These are phyloP conservation scores for Pristis pectinata DNA, from an alignment of 2,797 vertebrate genomes.

Conservation along the genomic window DNA sequence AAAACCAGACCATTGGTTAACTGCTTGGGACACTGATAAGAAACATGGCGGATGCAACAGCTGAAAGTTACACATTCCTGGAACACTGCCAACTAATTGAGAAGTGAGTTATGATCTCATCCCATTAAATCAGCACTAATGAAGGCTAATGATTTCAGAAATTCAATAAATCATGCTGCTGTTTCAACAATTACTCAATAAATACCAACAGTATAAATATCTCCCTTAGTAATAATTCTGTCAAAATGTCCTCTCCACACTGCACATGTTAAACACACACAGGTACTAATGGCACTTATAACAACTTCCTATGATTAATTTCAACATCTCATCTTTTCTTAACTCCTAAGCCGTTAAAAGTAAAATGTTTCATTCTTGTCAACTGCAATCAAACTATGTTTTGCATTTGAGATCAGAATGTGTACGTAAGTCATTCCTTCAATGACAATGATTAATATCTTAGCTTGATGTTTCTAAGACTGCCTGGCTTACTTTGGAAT, in stretches of 20 bases:
- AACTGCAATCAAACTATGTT: background rate
- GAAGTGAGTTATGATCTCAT: slow-evolving; percentile 4
- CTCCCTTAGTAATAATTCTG: background rate
- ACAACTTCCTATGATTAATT: background rate
- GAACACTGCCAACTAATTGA: background rate
- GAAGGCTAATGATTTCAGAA: slow-evolving; percentile 35
- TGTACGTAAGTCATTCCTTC: no score
- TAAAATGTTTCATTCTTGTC: background rate
- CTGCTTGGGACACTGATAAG: background rate
- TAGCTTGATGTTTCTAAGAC: background rate
- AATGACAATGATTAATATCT: background rate
- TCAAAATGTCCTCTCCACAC: background rate
- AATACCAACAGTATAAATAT: background rate
- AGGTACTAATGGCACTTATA: background rate
- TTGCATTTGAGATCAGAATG: background rate
- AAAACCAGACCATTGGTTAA: background rate
- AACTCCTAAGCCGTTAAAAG: background rate
- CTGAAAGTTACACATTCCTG: background rate
- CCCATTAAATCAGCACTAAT: slow-evolving; percentile 12
- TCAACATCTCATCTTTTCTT: background rate
- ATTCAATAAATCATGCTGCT: slow-evolving; percentile 24
- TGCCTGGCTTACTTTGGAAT: background rate
- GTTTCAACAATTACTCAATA: slow-evolving; percentile 25
- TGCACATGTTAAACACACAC: background rate
- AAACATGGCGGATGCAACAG: background rate